Evolutionary conservation across 2,797 vertebrate species (phyloP).

Genomic region (Ctenopoma multispine): DNA sequence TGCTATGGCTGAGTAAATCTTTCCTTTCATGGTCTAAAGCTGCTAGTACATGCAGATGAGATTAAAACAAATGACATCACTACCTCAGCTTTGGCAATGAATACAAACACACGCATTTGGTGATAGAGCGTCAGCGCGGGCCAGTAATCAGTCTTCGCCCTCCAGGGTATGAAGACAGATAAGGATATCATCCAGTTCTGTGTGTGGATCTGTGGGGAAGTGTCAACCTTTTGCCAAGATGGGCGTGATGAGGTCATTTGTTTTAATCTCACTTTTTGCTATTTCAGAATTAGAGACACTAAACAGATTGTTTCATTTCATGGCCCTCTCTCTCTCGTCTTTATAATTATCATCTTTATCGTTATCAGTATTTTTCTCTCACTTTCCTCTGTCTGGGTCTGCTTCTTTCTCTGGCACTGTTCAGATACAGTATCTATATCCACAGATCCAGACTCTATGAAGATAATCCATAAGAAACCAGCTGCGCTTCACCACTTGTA

Average conservation of each 20-base stretch:
- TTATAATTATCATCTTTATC: conserved; percentile 32
- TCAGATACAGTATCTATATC: neutral
- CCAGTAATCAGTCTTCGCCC: conserved; percentile 37
- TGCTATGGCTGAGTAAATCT: conserved; percentile 35
- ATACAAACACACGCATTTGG: conserved; percentile 43
- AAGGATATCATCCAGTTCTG: conserved; percentile 41
- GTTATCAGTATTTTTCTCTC: conserved; percentile 25
- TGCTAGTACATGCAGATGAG: conserved; percentile 50
- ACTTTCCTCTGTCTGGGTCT: neutral
- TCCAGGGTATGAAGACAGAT: conserved; percentile 37
- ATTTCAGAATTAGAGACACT: conserved; percentile 21
- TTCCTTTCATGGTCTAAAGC: conserved; percentile 58
- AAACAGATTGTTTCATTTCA: conserved; percentile 24
- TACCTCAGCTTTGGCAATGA: conserved; percentile 25
- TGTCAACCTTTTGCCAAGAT: conserved; percentile 22
- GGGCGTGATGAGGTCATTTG: conserved; percentile 52
- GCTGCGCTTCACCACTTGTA: conserved; percentile 10
- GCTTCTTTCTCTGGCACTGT: neutral
- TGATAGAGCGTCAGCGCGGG: conserved; percentile 22
- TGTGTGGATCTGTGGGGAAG: conserved; percentile 27
- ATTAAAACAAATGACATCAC: conserved; percentile 68
- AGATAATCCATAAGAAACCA: conserved; percentile 31
- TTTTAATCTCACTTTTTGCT: conserved; percentile 32
- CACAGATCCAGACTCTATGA: conserved; percentile 5
- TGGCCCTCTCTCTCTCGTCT: neutral